Percentiles rank a stretch among this genome's conserved stretches.
phyloP scores from a whole-genome alignment of 2,888 invertebrate genomes.

The Aphodius granarius region DNA sequence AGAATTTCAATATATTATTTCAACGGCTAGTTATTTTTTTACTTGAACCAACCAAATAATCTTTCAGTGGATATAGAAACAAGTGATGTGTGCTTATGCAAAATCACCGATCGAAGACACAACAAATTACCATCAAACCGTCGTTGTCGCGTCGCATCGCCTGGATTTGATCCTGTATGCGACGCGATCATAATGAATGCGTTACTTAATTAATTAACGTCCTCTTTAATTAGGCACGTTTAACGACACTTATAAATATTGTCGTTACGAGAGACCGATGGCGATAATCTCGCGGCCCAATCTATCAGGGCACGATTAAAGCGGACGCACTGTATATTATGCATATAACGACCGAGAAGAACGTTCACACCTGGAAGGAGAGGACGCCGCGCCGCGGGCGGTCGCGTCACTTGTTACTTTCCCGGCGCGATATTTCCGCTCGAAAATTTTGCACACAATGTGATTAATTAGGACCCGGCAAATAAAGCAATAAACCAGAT shows the following conservation, averaged over 20 bases:
- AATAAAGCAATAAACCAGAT: constrained; percentile 24
- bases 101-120: background rate
- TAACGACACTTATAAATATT: background rate
- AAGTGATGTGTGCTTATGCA: no score
- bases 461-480: constrained; percentile 9
- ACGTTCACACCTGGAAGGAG: background rate
- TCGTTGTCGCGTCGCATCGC: background rate
- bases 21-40: no score
- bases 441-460: background rate
- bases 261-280: constrained; percentile 4
- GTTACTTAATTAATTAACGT: background rate
- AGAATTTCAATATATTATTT: no score
- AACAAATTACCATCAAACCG: background rate
- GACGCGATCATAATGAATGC: background rate
- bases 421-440: background rate
- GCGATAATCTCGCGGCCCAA: constrained; percentile 11
- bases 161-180: background rate
- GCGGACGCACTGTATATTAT: background rate
- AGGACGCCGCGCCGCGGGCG: background rate
- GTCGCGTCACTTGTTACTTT: background rate
- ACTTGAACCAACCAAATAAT: no score
- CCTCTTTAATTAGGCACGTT: background rate
- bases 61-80: no score
- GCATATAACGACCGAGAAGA: background rate
- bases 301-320: background rate